Percentiles rank a stretch among this genome's conserved stretches.
phyloP scores from a whole-genome alignment of 2,888 invertebrate species.

The Drosophila picticornis region DNA sequence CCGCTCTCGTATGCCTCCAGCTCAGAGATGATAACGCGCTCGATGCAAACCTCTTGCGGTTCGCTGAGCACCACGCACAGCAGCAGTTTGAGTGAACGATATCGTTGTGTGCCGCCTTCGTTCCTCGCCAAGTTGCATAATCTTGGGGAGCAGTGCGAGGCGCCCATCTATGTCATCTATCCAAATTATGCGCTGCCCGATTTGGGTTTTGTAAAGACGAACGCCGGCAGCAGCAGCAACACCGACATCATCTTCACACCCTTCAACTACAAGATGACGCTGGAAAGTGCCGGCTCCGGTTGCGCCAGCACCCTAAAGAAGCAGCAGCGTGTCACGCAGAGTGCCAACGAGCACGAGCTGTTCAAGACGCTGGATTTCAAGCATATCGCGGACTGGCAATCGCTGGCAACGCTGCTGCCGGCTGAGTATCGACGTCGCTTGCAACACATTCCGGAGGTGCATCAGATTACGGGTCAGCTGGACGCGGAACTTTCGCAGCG shows the following conservation, averaged over 20 bases:
- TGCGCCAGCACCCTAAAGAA: constrained; percentile 58
- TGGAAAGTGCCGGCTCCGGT: constrained; percentile 80
- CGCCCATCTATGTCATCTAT: constrained; percentile 95
- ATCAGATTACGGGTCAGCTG: constrained; percentile 85
- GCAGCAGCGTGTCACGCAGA: constrained; percentile 68
- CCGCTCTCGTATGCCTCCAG: constrained; percentile 79
- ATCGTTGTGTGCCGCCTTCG: constrained; percentile 89
- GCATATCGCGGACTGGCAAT: constrained; percentile 97
- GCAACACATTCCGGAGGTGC: constrained; percentile 91
- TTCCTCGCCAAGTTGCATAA: constrained; percentile 89
- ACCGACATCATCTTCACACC: constrained; percentile 91
- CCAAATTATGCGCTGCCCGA: constrained; percentile 96
- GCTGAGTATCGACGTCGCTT: constrained; percentile 92
- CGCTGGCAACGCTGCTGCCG: constrained; percentile 94
- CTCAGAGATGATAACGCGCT: constrained; percentile 88
- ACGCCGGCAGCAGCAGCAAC: constrained; percentile 86
- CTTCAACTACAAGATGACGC: constrained; percentile 87
- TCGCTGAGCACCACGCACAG: constrained; percentile 80
- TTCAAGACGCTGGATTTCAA: constrained; percentile 92
- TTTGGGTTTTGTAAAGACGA: constrained; percentile 90
- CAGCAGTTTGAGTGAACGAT: constrained; percentile 85
- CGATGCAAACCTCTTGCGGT: constrained; percentile 89
- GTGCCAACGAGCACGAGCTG: constrained; percentile 92
- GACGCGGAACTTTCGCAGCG: constrained; percentile 86
- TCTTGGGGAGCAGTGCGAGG: constrained; percentile 87